Evolutionary conservation across 2,888 invertebrate genomes (phyloP).

Genomic region (Drosophila borealis): DNA sequence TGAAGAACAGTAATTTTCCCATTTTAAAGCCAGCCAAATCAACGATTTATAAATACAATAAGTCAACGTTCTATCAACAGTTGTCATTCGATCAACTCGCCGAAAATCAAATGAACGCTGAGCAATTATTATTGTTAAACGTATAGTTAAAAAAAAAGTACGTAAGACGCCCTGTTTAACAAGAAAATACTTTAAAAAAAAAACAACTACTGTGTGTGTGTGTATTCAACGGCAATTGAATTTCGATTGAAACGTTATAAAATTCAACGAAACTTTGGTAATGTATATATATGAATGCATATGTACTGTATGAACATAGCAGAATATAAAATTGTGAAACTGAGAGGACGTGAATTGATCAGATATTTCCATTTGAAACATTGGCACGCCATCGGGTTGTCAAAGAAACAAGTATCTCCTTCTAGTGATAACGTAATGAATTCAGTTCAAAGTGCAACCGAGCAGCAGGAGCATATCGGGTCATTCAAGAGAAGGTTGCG

Average conservation of each 20-base stretch:
- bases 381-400: constrained; percentile 17
- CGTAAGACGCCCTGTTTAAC: not conserved
- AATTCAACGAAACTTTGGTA: not conserved
- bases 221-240: too few species aligned
- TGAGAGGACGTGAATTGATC: not conserved
- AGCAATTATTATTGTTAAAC: not conserved
- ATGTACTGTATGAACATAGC: not conserved
- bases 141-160: not conserved
- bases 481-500: constrained; percentile 67
- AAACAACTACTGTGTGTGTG: not conserved
- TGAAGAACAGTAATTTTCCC: constrained; percentile 19
- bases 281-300: not conserved
- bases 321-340: constrained; percentile 7
- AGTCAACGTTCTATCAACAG: not conserved
- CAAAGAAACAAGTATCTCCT: constrained; percentile 26
- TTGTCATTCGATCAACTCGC: not conserved
- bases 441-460: constrained; percentile 72
- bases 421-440: constrained; percentile 73
- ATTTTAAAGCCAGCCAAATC: constrained; percentile 12
- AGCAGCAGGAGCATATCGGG: constrained; percentile 66
- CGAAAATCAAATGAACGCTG: constrained; percentile 1
- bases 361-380: constrained; percentile 1
- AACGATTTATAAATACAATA: not conserved
- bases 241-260: not conserved
- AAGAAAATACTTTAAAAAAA: not conserved